Evolutionary conservation across 2,113 vertebrate genomes (phyloP), one percentile per base, ranked within the genome.

Genomic region (Proteles cristata): DNA sequence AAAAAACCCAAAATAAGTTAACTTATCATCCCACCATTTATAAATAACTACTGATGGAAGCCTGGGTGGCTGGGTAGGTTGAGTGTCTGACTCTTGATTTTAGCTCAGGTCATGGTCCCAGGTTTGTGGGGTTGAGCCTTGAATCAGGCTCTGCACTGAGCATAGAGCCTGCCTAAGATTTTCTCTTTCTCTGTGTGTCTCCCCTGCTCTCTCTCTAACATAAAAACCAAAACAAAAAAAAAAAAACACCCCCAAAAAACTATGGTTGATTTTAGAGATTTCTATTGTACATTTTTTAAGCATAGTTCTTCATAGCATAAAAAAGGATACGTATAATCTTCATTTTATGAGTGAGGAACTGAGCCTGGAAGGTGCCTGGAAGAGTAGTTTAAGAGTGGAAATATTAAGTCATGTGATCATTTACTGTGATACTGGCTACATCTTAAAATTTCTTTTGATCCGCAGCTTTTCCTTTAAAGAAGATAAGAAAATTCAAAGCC

Each of bases 211-310:
- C 58, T 61, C 21, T 61, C 58, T 61, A 61, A 61, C 7, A 61
- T 61, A 61, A 61, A 61, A 61, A 23, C 5, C 1, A 61, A 61
- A 61, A 58, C 15, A 74, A 76, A 9, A 76, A 45, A 82, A 76
- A 76, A 16, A 76, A 45, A 82, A 76, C 8, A 39, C 39, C 39
- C 39, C 39, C 2, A 39, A 76, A 16, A 45, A 82, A 76, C 11
- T 21, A 14, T 3, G 80, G 1, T 63, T 88, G 8, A 16, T 55
- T 91, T 71, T 69, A 65, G 12, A 8, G 26, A 88, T 81, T 77
- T 97, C 17, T 86, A 4, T 21, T 83, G 71, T 39, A 21, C 53
- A 33, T 90, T 83, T 83, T 91, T 80, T 69, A 84, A 84, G 55
- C 4, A 7, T 71, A 88, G 0, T 73, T 92, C 19, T 26, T 71